A percentile compares a stretch with the other conserved stretches of the same genome.
Conservation (phyloP, 1,140 invertebrate genomes). For the Cardiocondyla obscurior region DNA sequence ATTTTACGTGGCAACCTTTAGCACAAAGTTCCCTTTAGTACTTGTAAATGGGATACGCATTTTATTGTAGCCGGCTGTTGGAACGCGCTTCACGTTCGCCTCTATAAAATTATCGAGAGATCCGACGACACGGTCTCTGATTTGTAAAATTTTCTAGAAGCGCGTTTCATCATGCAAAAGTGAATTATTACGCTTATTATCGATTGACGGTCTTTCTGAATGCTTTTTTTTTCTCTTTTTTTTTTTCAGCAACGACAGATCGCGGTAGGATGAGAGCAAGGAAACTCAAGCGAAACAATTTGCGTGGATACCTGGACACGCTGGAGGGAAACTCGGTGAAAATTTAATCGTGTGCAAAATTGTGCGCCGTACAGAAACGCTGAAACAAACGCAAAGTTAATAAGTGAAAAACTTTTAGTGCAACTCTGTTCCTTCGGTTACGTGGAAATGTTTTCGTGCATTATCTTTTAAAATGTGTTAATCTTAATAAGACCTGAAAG, state of each 20-base stretch:
- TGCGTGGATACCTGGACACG: not conserved
- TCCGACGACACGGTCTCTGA: not conserved
- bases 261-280: not conserved
- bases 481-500: not conserved
- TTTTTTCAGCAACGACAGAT: slow-evolving; percentile 20
- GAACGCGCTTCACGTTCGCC: not conserved
- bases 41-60: not conserved
- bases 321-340: not conserved
- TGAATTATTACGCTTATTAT: not conserved
- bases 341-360: slow-evolving; percentile 16
- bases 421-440: not conserved
- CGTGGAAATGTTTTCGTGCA: not conserved
- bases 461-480: not conserved
- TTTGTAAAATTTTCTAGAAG: not conserved
- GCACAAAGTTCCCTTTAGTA: not conserved
- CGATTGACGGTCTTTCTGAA: not conserved
- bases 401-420: not conserved
- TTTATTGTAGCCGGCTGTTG: not conserved
- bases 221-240: slow-evolving; percentile 35
- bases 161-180: not conserved
- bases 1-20: not conserved
- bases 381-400: not conserved
- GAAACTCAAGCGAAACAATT: slow-evolving; percentile 18
- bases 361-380: not conserved
- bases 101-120: not conserved